A percentile compares a stretch with the other conserved stretches of the same genome.
Conservation (phyloP, 2,113 vertebrate species). For the Erythrocercus mccallii region DNA sequence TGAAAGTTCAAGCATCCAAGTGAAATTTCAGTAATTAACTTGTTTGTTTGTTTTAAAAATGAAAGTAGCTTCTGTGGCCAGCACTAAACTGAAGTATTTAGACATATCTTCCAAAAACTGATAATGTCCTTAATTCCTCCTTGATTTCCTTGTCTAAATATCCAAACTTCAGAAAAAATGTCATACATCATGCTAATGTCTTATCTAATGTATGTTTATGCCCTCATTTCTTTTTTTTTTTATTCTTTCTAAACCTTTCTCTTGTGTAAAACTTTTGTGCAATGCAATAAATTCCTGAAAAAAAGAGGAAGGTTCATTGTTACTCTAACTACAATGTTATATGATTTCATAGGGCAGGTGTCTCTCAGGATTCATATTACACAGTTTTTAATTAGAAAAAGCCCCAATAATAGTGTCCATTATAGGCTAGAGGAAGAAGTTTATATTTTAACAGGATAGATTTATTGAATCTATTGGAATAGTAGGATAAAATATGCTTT, state of each 20-base stretch:
- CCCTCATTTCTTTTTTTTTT: neutral
- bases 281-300: neutral
- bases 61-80: neutral
- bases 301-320: neutral
- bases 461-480: neutral
- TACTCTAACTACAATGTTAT: neutral
- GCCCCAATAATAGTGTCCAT: neutral
- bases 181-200: neutral
- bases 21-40: neutral
- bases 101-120: neutral
- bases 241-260: neutral
- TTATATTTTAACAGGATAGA: neutral
- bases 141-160: neutral
- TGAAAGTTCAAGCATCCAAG: neutral
- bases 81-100: neutral
- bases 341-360: neutral
- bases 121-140: neutral
- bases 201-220: neutral
- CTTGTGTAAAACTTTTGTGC: neutral
- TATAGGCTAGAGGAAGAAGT: neutral
- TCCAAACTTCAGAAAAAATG: neutral
- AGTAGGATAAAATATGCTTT: neutral
- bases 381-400: slow-evolving; percentile 22
- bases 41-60: neutral
- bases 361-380: slow-evolving; percentile 35